Evolutionary conservation across 1,140 invertebrate genomes (phyloP).

Genomic region (Eueides isabella): DNA sequence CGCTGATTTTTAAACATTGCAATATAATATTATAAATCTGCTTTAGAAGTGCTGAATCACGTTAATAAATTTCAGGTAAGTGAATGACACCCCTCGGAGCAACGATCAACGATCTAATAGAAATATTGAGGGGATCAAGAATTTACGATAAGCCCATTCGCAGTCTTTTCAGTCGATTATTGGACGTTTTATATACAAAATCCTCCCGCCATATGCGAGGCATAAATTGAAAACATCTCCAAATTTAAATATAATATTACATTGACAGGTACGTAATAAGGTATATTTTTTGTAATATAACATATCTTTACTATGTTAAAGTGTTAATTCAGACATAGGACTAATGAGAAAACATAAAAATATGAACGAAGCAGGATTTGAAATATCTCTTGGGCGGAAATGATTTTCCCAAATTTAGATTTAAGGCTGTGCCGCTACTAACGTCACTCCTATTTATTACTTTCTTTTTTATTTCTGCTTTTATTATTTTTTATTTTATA

Average conservation of each 20-base stretch:
- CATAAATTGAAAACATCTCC: background rate
- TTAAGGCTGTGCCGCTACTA: too few species aligned
- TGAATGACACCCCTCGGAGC: constrained; percentile 69
- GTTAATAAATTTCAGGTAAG: constrained; percentile 76
- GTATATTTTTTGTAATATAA: too few species aligned
- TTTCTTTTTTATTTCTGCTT: too few species aligned
- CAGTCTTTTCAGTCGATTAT: constrained; percentile 53
- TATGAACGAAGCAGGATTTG: too few species aligned
- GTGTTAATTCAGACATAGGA: too few species aligned
- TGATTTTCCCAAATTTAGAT: too few species aligned
- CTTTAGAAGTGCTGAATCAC: constrained; percentile 70
- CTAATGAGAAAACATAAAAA: too few species aligned
- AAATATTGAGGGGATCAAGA: constrained; percentile 72
- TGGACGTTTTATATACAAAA: constrained; percentile 34
- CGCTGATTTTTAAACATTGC: too few species aligned
- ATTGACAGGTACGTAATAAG: background rate
- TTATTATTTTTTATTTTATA: too few species aligned
- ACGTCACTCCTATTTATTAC: too few species aligned
- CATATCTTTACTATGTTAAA: too few species aligned
- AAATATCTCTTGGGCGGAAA: too few species aligned
- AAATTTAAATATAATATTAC: constrained; percentile 1
- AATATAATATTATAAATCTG: constrained; percentile 69
- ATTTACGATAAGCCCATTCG: constrained; percentile 61
- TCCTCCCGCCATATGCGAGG: constrained; percentile 19
- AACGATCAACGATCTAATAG: constrained; percentile 66